Percentiles rank a stretch among this genome's conserved stretches.
Conservation (phyloP, 2,797 vertebrate species). For the Chelonia mydas region DNA sequence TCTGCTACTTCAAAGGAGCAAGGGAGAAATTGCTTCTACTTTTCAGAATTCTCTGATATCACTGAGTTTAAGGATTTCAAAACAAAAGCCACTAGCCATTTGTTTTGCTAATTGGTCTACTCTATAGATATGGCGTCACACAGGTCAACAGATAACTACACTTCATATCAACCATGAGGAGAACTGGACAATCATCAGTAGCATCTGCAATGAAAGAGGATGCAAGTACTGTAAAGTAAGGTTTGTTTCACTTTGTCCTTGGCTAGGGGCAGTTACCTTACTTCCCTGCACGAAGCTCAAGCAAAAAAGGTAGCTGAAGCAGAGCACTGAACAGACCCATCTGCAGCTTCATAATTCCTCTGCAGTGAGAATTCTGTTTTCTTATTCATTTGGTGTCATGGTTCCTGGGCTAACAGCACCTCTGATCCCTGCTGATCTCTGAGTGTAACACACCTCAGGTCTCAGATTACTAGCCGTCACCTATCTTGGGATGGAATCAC, state of each 20-base stretch:
- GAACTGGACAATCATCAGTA: not conserved
- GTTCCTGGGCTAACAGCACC: slow-evolving; percentile 1
- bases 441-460: not conserved
- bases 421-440: not conserved
- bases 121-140: not conserved
- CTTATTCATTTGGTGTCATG: not conserved
- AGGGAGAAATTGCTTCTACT: not conserved
- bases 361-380: not conserved
- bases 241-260: not conserved
- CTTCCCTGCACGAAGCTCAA: not conserved
- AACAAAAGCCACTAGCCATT: not conserved
- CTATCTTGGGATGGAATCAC: not conserved
- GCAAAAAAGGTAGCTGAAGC: not conserved
- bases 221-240: too few relatives aligned
- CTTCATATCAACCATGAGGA: not conserved
- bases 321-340: not conserved
- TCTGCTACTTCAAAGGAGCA: not conserved
- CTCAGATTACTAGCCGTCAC: not conserved
- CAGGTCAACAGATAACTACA: not conserved
- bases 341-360: not conserved
- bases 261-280: not conserved
- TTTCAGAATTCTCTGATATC: not conserved
- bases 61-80: not conserved
- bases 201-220: not conserved
- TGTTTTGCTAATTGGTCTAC: not conserved